Base-by-base conservation (phyloP, 2,797 vertebrate species). In the Anguilla megastoma region DNA sequence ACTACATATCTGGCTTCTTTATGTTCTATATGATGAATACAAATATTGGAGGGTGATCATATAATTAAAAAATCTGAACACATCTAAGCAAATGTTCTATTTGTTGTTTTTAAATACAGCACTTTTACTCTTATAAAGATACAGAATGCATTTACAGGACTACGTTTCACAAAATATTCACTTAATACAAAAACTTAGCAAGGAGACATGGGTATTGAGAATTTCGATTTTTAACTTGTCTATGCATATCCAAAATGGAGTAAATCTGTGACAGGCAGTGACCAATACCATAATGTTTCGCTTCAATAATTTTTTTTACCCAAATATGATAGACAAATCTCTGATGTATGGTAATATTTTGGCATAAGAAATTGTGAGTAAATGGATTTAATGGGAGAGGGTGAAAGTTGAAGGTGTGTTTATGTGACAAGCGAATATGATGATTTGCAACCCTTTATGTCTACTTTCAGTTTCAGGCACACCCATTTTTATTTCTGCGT, bases 401-500 rank as follows among this genome's bases (percentile, higher is more conserved):
- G 58, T 8, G 7, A 71, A 71, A 71, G 12, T 6, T 18, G 1
- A 63, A 63, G 58, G 36, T 16, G 58, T 60, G 58, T 60, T 16
- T 27, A 4, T 41, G 33, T 18, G 30, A 18, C 41, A 36, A 80
- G 76, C 24, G 41, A 48, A 45, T 48, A 24, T 21, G 76, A 45
- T 24, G 1, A 48, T 80, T 80, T 80, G 41, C 76, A 45, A n/a
- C 76, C 30, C 33, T 76, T 80, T 27, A 48, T 6, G 41, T 27
- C 41, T 45, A 16, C 41, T 48, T 33, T n/a, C 21, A 63, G 79
- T 82, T 41, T 18, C 36, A 16, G 52, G 83, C 80, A 58, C 27
- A 86, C 76, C 80, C 85, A 63, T 63, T 18, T 82, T 48, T 21
- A n/a, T 30, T 10, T 86, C 74, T 54, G 48, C 24, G n/a, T 27